Evolutionary conservation across 2,888 invertebrate species (phyloP).

Genomic region (Drosophila kokeensis): DNA sequence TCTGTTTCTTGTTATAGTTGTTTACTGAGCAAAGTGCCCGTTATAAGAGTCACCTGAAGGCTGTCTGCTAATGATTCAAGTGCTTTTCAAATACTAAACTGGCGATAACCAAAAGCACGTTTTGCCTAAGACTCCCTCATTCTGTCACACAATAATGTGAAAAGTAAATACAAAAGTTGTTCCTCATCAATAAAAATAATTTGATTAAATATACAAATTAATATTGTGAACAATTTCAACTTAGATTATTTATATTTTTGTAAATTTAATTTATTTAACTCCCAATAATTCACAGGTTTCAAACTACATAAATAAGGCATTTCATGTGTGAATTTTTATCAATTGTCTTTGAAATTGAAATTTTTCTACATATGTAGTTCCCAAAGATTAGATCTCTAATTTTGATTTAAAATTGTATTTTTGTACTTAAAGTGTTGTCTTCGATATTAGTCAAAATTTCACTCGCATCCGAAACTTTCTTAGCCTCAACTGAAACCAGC

Average conservation of each 20-base stretch:
- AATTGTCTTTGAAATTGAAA: not conserved
- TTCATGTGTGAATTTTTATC: not conserved
- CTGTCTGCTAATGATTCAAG: constrained; percentile 57
- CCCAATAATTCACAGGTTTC: not conserved
- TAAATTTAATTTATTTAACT: not conserved
- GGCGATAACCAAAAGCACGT: constrained; percentile 5
- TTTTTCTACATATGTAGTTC: not conserved
- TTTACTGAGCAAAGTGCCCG: constrained; percentile 44
- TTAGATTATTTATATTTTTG: not conserved
- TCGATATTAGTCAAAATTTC: constrained; percentile 22
- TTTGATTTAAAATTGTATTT: not conserved
- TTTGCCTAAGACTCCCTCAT: not conserved
- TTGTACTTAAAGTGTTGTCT: not conserved
- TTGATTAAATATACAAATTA: too few relatives aligned
- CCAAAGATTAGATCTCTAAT: not conserved
- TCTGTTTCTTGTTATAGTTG: constrained; percentile 19
- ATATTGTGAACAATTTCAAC: not conserved
- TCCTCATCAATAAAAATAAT: not conserved
- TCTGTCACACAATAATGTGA: not conserved
- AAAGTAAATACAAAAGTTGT: not conserved
- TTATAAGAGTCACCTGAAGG: constrained; percentile 43
- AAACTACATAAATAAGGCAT: not conserved
- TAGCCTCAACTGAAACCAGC: constrained; percentile 10
- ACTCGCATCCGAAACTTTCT: constrained; percentile 16
- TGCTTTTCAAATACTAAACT: constrained; percentile 38